Evolutionary conservation across 2,113 vertebrate species (phyloP), one percentile per base, ranked within the genome.

Genomic region (Tonatia bakeri): DNA sequence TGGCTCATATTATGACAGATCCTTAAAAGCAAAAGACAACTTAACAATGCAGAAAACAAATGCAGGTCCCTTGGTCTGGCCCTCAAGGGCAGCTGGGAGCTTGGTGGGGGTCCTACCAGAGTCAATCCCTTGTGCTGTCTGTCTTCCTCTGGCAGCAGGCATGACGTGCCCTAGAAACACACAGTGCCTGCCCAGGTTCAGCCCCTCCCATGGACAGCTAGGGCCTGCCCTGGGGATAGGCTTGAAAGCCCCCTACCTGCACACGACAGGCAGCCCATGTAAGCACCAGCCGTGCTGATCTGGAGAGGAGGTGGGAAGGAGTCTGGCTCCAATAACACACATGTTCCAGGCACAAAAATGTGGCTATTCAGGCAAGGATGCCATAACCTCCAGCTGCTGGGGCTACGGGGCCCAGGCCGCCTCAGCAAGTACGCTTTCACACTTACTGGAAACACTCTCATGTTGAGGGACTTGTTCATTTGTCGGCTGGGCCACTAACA

Each of bases 21-120:
- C 95, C 88, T 94, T 94, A 93, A 90, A 95, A 91, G 97, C 88
- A 92, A 93, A 92, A 96, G 97, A 97, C 94, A 94, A 88, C 95
- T 97, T 96, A 93, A 97, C 95, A 97, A 91, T 7, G 40, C 85
- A 88, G 91, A 94, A 90, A 92, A 75, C 77, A 93, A 94, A 95
- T 70, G 91, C 86, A 91, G 70, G 85, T 83, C 77, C 67, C 81
- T 95, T 69, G 54, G 91, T 67, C 92, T 54, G 93, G 76, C 82
- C 94, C 93, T 82, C 28, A 9, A 75, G 79, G 91, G 94, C 77
- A 95, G 88, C 67, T 81, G 82, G 94, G 72, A 95, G 81, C 94
- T 87, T 65, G 72, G 89, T 1, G 4, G 54, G 8, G 80, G 81
- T 24, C 76, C 91, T 92, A 81, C 65, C 86, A 95, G 59, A 1